These are phyloP conservation scores for Gnathochromis pfefferi DNA, from an alignment of 2,113 vertebrate genomes.

Conservation along the genomic window DNA sequence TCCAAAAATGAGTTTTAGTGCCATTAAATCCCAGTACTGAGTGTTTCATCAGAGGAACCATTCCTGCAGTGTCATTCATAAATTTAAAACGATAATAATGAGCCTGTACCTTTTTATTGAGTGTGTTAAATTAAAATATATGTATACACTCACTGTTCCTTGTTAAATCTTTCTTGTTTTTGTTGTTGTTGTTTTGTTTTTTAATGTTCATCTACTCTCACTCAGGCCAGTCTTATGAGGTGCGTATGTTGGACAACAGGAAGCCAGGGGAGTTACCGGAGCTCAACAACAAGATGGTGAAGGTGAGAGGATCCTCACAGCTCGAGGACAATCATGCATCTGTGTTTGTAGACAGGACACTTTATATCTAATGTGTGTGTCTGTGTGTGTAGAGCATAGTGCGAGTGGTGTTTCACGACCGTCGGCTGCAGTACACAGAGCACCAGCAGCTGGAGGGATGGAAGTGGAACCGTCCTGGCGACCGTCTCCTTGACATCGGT, in stretches of 20 bases:
- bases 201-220: not conserved
- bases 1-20: not conserved
- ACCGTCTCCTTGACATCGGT: slow-evolving; percentile 96
- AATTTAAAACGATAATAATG: not conserved
- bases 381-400: slow-evolving; percentile 51
- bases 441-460: slow-evolving; percentile 98
- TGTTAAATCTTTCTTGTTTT: not conserved
- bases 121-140: not conserved
- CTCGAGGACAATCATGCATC: not conserved
- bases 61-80: not conserved
- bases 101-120: not conserved
- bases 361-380: not conserved
- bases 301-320: slow-evolving; percentile 70
- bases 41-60: not conserved
- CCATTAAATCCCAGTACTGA: not conserved
- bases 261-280: slow-evolving; percentile 86
- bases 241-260: slow-evolving; percentile 90
- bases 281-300: slow-evolving; percentile 86
- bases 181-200: not conserved
- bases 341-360: not conserved
- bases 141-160: not conserved
- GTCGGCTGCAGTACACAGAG: slow-evolving; percentile 94
- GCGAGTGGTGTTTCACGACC: slow-evolving; percentile 91
- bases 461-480: slow-evolving; percentile 95
- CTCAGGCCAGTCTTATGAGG: slow-evolving; percentile 92